Evolutionary conservation across 2,113 vertebrate species (phyloP).

Genomic region (Euleptes europaea): DNA sequence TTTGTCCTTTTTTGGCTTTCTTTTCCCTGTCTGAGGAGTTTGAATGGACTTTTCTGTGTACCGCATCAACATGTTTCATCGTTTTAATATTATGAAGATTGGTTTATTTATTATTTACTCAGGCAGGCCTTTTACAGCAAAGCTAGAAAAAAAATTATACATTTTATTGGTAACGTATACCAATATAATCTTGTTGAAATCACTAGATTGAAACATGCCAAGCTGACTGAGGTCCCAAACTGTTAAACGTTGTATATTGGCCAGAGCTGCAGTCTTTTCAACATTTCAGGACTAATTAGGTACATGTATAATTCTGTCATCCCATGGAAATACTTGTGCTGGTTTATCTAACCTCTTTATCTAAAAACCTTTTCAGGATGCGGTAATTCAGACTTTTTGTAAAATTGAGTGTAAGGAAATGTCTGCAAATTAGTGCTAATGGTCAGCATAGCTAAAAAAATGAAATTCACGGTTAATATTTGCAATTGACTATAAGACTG

Average conservation of each 20-base stretch:
- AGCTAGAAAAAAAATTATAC: too few species aligned
- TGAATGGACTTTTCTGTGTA: too few species aligned
- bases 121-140: too few species aligned
- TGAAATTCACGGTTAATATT: slow-evolving; percentile 67
- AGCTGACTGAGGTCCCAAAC: background rate
- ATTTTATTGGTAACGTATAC: too few species aligned
- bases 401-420: slow-evolving; percentile 58
- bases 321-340: slow-evolving; percentile 47
- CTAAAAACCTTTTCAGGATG: slow-evolving; percentile 56
- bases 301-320: background rate
- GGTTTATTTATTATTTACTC: too few species aligned
- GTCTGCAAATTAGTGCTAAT: slow-evolving; percentile 74
- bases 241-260: background rate
- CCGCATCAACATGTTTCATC: too few species aligned
- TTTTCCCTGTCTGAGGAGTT: too few species aligned
- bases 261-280: background rate
- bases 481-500: slow-evolving; percentile 69
- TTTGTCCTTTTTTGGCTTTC: too few species aligned
- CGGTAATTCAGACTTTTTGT: slow-evolving; percentile 64
- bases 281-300: background rate
- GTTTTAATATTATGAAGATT: too few species aligned
- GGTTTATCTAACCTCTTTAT: slow-evolving; percentile 30
- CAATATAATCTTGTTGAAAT: too few species aligned
- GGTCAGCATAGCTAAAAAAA: slow-evolving; percentile 66
- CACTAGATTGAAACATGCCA: background rate